Conservation (phyloP, 2,888 invertebrate genomes). For the Doris montereyensis region DNA sequence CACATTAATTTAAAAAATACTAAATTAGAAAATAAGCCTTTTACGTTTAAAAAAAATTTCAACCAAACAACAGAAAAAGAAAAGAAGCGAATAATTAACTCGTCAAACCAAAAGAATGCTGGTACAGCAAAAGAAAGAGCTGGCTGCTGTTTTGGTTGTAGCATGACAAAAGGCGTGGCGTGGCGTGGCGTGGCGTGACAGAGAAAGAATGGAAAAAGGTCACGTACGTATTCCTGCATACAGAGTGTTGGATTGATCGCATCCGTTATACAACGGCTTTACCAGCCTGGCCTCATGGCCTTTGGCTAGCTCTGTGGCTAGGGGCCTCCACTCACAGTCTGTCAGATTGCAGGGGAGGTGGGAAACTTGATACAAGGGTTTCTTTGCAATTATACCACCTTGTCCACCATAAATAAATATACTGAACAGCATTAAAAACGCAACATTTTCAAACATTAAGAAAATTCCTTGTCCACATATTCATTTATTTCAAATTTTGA, state of each 20-base stretch:
- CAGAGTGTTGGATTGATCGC: slow-evolving; percentile 62
- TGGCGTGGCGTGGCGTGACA: neutral
- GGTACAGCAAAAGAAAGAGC: neutral
- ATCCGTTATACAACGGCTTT: slow-evolving; percentile 63
- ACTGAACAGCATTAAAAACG: no score
- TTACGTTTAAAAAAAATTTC: no score
- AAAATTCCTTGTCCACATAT: no score
- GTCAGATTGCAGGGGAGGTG: slow-evolving; percentile 37
- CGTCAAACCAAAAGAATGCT: neutral
- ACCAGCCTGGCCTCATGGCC: slow-evolving; percentile 56
- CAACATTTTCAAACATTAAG: no score
- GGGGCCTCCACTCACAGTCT: slow-evolving; percentile 66
- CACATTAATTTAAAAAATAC: no score
- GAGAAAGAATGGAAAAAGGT: neutral
- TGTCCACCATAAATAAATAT: neutral
- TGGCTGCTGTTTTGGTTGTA: no score
- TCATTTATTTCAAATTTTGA: no score
- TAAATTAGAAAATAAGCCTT: no score
- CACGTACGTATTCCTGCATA: slow-evolving; percentile 68
- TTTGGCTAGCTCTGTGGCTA: slow-evolving; percentile 52
- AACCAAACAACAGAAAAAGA: neutral
- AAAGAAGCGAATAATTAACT: slow-evolving; percentile 6
- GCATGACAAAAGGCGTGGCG: no score
- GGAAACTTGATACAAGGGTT: neutral
- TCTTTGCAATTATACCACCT: neutral